Evolutionary conservation across 1,140 invertebrate species (phyloP).

Genomic region (Cataglyphis hispanica): DNA sequence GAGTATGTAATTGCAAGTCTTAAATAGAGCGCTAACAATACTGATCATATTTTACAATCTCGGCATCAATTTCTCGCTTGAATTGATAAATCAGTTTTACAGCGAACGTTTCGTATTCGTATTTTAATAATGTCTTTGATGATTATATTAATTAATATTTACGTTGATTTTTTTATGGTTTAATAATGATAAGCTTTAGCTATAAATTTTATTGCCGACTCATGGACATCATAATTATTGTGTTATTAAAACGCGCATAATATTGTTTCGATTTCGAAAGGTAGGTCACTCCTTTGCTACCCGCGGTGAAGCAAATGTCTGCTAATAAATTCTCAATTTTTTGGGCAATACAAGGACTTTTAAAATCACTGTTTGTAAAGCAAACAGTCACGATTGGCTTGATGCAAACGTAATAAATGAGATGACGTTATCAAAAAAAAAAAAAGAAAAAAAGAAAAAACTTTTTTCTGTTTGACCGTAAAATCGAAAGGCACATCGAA

Average conservation of each 20-base stretch:
- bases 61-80: neutral
- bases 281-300: neutral
- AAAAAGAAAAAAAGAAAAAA: neutral
- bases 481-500: constrained; percentile 6
- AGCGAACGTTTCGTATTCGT: neutral
- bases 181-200: constrained; percentile 28
- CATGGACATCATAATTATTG: constrained; percentile 22
- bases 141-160: constrained; percentile 35
- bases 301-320: neutral
- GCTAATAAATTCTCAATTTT: constrained; percentile 37
- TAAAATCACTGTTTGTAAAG: neutral
- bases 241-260: constrained; percentile 33
- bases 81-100: neutral
- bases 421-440: neutral
- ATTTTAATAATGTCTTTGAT: constrained; percentile 1
- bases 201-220: constrained; percentile 26
- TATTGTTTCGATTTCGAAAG: constrained; percentile 43
- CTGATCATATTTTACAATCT: neutral
- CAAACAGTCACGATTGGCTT: neutral
- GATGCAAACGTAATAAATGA: neutral
- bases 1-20: neutral
- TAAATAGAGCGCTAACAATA: neutral
- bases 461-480: neutral
- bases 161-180: constrained; percentile 17
- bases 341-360: neutral